Conservation (phyloP, 2,797 vertebrate species). For the Poecilia picta region DNA sequence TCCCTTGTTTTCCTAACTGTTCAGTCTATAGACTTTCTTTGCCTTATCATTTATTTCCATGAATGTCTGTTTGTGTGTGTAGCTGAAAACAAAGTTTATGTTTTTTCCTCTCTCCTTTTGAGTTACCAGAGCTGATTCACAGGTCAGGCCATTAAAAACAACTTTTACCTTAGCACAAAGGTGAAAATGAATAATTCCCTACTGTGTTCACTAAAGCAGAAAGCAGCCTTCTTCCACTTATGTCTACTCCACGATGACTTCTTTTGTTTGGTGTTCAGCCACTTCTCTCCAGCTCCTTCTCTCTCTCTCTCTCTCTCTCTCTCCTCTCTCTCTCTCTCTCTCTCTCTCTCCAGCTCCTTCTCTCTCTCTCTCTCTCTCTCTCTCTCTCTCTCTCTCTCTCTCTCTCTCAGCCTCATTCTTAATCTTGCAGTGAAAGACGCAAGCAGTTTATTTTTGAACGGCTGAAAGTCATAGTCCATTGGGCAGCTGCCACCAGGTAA, state of each 20-base stretch:
- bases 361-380: no score
- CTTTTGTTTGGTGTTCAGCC: constrained; percentile 60
- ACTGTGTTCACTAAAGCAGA: constrained; percentile 13
- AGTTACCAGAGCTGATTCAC: constrained; percentile 37
- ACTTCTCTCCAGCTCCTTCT: constrained; percentile 43
- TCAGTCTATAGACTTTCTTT: constrained; percentile 27
- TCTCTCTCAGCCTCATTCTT: constrained; percentile 77
- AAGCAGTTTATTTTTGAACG: constrained; percentile 96
- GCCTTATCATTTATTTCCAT: constrained; percentile 13
- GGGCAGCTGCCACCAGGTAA: constrained; percentile 86
- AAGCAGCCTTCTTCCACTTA: constrained; percentile 30
- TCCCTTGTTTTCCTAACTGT: constrained; percentile 38
- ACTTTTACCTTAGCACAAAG: not conserved
- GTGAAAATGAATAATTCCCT: constrained; percentile 10
- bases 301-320: constrained; percentile 81
- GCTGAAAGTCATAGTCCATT: constrained; percentile 91
- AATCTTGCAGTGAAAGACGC: constrained; percentile 88
- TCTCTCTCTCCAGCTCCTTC: constrained; percentile 54
- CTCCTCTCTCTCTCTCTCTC: constrained; percentile 79
- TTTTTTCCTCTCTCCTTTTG: not conserved
- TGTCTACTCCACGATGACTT: constrained; percentile 52
- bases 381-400: no score
- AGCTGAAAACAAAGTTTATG: constrained; percentile 43
- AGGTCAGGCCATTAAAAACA: constrained; percentile 10
- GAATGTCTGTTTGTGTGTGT: constrained; percentile 6